A percentile compares a stretch with the other conserved stretches of the same genome.
These are phyloP conservation scores for Andrena trimmerana DNA, from an alignment of 2,888 invertebrate genomes.

Conservation along the genomic window DNA sequence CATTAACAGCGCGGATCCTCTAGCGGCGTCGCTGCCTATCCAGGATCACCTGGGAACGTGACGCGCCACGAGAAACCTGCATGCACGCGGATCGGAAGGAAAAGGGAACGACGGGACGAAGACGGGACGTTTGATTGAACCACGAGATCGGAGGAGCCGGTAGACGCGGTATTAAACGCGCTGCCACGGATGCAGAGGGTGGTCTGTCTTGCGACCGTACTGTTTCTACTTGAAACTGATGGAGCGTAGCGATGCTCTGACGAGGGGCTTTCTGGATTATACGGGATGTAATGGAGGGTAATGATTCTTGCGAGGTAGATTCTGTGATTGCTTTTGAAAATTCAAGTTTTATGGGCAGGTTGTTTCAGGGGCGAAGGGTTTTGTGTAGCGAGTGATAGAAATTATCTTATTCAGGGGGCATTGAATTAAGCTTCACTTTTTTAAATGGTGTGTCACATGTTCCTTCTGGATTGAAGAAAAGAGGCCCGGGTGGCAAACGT, in stretches of 20 bases:
- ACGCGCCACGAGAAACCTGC: constrained; percentile 11
- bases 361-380: no score
- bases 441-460: no score
- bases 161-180: constrained; percentile 1
- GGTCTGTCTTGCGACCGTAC: background rate
- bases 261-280: background rate
- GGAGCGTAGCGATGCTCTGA: background rate
- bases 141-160: background rate
- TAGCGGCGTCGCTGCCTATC: constrained; percentile 54
- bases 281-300: no score
- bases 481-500: no score
- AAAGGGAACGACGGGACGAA: background rate
- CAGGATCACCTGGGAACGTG: constrained; percentile 23
- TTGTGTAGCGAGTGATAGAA: no score
- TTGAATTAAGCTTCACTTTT: no score
- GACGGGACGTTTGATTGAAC: constrained; percentile 20
- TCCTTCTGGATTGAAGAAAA: no score
- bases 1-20: constrained; percentile 66
- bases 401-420: no score
- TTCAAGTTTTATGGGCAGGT: no score
- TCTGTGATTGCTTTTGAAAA: no score
- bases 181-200: background rate
- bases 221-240: background rate
- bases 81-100: background rate
- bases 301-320: no score